Percentiles rank a stretch among this genome's conserved stretches.
phyloP scores from a whole-genome alignment of 2,888 invertebrate genomes.

The Drosophila siamana region DNA sequence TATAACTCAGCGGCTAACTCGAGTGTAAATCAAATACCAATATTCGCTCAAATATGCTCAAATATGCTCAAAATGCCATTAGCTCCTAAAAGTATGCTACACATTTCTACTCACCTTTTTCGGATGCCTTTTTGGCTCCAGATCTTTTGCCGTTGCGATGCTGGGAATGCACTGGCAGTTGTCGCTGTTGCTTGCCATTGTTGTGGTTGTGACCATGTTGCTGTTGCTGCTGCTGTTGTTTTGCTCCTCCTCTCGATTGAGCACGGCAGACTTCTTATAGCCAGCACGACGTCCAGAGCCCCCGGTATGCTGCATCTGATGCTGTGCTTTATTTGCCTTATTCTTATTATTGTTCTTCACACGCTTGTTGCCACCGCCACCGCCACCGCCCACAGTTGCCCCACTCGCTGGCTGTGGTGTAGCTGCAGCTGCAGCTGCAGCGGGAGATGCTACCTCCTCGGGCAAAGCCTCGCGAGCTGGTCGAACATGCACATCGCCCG shows the following conservation, averaged over 20 bases:
- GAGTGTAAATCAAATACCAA: neutral
- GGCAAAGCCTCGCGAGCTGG: slow-evolving; percentile 71
- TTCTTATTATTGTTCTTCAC: slow-evolving; percentile 77
- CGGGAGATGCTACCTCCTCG: slow-evolving; percentile 13
- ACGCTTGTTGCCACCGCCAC: slow-evolving; percentile 35
- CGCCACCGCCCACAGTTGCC: slow-evolving; percentile 21
- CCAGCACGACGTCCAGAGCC: slow-evolving; percentile 36
- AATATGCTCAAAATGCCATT: slow-evolving; percentile 1
- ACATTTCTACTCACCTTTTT: slow-evolving; percentile 51
- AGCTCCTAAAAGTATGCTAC: neutral
- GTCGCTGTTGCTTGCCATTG: slow-evolving; percentile 76
- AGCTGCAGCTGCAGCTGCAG: slow-evolving; percentile 9
- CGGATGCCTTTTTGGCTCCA: slow-evolving; percentile 63
- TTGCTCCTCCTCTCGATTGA: slow-evolving; percentile 51
- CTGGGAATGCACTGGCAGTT: slow-evolving; percentile 75
- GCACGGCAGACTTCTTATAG: slow-evolving; percentile 52
- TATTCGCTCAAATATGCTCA: slow-evolving; percentile 4
- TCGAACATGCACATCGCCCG: slow-evolving; percentile 71
- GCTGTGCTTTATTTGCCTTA: slow-evolving; percentile 64
- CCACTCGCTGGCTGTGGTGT: slow-evolving; percentile 4
- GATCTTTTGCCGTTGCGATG: slow-evolving; percentile 77
- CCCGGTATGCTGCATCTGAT: slow-evolving; percentile 49
- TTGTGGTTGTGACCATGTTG: slow-evolving; percentile 60
- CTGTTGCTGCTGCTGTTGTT: slow-evolving; percentile 63
- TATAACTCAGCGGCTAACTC: neutral